These are phyloP conservation scores for Pseudomyrmex cubaensis DNA, from an alignment of 1,140 invertebrate genomes.

Conservation along the genomic window DNA sequence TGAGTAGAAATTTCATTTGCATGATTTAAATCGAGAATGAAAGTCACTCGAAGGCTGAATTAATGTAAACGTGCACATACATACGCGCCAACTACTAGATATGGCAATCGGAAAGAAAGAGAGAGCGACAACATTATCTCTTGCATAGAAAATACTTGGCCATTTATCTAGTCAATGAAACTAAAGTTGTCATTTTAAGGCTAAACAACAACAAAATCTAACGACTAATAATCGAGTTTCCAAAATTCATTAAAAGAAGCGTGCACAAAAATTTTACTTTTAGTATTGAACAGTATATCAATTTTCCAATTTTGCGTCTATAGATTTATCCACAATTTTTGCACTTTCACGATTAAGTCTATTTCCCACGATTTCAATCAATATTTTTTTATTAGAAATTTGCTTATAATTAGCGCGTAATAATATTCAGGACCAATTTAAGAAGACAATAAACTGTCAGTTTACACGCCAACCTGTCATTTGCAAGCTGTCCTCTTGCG, in stretches of 20 bases:
- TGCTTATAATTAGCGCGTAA: conserved; percentile 31
- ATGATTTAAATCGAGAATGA: conserved; percentile 65
- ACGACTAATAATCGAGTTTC: too few relatives aligned
- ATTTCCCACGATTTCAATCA: not conserved
- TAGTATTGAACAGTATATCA: too few relatives aligned
- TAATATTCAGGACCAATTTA: conserved; percentile 35
- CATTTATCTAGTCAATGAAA: too few relatives aligned
- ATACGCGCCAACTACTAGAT: not conserved
- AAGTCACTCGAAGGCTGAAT: conserved; percentile 61
- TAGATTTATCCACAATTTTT: not conserved
- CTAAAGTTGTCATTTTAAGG: too few relatives aligned
- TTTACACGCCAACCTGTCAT: conserved; percentile 41
- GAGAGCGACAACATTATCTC: not conserved
- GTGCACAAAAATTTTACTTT: too few relatives aligned
- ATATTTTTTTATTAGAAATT: not conserved
- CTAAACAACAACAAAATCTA: too few relatives aligned
- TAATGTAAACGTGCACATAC: conserved; percentile 10
- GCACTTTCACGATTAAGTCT: too few relatives aligned
- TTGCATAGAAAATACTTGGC: not conserved
- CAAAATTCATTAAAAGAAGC: too few relatives aligned
- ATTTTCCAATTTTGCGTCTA: not conserved
- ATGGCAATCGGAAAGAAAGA: not conserved
- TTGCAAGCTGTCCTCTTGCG: conserved; percentile 31
- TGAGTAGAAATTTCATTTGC: conserved; percentile 62
- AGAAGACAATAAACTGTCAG: conserved; percentile 37